A percentile compares a stretch with the other conserved stretches of the same genome.
Evolutionary conservation across 2,797 vertebrate species (phyloP).

Genomic region (Arctocebus calabarensis): DNA sequence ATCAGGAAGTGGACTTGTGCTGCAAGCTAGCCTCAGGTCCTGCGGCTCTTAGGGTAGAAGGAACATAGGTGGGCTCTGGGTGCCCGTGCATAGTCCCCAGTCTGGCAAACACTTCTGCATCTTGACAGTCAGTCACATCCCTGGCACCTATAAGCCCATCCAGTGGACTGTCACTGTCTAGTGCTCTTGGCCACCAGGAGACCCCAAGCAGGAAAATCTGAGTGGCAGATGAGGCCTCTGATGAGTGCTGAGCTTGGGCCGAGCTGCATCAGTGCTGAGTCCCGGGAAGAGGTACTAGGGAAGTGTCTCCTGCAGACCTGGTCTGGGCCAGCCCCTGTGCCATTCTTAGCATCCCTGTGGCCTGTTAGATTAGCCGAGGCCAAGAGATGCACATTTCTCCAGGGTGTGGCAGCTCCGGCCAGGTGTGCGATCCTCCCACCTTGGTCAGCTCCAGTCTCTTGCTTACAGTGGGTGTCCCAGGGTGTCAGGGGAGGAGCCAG

Average conservation of each 20-base stretch:
- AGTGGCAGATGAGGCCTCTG: neutral
- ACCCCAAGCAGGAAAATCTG: neutral
- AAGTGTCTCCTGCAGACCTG: neutral
- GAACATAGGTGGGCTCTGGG: neutral
- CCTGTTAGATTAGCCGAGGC: neutral
- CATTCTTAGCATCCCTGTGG: fast-evolving
- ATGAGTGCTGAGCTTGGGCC: no score
- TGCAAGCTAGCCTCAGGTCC: neutral
- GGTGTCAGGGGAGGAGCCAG: neutral
- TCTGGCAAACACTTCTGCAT: no score
- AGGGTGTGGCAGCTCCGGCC: no score
- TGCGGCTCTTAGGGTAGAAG: fast-evolving
- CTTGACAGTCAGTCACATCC: neutral
- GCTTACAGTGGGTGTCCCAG: neutral
- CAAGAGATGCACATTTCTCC: neutral
- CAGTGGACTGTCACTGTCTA: neutral
- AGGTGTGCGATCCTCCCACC: no score
- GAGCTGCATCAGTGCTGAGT: no score
- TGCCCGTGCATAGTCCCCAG: fast-evolving
- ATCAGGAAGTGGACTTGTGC: neutral
- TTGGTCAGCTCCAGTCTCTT: no score
- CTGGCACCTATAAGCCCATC: neutral
- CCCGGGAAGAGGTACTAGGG: neutral
- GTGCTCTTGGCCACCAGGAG: neutral
- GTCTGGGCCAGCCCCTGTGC: neutral